Evolutionary conservation across 2,797 vertebrate species (phyloP), one percentile per base, ranked within the genome.

Genomic region (Cyclopterus lumpus): DNA sequence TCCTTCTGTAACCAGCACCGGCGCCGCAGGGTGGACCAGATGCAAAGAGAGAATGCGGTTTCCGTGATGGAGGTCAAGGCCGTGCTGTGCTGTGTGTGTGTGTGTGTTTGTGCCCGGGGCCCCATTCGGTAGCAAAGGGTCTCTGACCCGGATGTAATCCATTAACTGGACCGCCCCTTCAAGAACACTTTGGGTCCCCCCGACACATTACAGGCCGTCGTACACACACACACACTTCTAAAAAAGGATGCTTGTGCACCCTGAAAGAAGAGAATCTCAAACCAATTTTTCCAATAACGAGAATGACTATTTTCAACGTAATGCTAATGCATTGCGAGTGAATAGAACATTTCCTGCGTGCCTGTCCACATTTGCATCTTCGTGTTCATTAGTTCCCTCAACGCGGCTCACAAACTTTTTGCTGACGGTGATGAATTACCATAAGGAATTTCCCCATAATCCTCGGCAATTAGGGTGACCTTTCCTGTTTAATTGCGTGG

Each of bases 361-460:
- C 46, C 26, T 66, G 49, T 67, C 20, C 51, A 65, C 73, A 76
- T 89, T 73, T 77, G 46, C 80, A 80, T 84, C 63, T 53, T n/a
- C 64, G 58, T 63, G 46, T 70, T 88, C 75, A 83, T 91, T 86
- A 87, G 73, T 62, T 81, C n/a, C 48, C 42, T 48, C 67, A 67
- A 64, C 51, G 16, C 53, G 60, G 66, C 82, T 76, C 83, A 54
- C 28, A 81, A 78, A n/a, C n/a, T n/a, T n/a, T 71, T 84, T 81
- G 73, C 83, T 88, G 84, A 90, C 77, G 77, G 73, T 84, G 88
- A 93, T 91, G 71, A 90, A 92, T 92, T 86, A 85, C 82, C 83
- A 79, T 80, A 61, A 81, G 80, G 77, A 86, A 87, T 83, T 77
- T 82, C 57, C 58, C 59, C 77, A 69, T 83, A 77, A 81, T 88